Percentiles rank a stretch among this genome's conserved stretches.
phyloP scores from a whole-genome alignment of 2,888 invertebrate genomes.

The Dicranocentrus wangi region DNA sequence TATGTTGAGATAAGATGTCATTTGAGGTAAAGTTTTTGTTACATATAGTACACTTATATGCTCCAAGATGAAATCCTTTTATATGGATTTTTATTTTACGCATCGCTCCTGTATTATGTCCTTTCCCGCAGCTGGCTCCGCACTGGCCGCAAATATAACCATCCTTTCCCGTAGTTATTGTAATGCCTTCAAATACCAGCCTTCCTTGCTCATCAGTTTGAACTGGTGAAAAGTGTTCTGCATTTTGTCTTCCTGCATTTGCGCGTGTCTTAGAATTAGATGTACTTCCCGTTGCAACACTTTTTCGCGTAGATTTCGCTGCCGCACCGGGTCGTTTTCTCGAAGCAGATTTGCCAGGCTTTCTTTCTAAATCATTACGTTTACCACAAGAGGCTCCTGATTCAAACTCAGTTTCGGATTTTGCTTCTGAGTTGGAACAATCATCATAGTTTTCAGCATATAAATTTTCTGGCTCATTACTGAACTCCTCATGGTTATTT shows the following conservation, averaged over 20 bases:
- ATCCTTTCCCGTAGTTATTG: neutral
- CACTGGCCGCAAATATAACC: conserved; percentile 31
- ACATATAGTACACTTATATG: conserved; percentile 23
- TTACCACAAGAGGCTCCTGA: too few species aligned
- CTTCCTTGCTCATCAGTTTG: neutral
- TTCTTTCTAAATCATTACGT: neutral
- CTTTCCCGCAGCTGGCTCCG: conserved; percentile 16
- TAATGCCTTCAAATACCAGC: conserved; percentile 21
- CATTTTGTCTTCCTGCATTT: neutral
- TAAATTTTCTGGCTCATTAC: neutral
- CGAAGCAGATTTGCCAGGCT: neutral
- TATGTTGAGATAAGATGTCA: conserved; percentile 39
- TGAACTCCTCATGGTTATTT: too few species aligned
- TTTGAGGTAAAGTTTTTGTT: conserved; percentile 36
- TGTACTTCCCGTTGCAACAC: neutral
- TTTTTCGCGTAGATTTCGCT: neutral
- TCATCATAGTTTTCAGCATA: neutral
- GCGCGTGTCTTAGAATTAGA: neutral
- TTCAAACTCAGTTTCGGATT: too few species aligned
- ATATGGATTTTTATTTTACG: conserved; percentile 50
- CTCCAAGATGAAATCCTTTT: conserved; percentile 40
- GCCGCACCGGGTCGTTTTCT: too few species aligned
- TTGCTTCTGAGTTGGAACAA: neutral
- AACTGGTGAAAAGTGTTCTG: conserved; percentile 34
- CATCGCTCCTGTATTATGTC: neutral